Evolutionary conservation across 1,140 invertebrate species (phyloP).

Genomic region (Ericerus pela): DNA sequence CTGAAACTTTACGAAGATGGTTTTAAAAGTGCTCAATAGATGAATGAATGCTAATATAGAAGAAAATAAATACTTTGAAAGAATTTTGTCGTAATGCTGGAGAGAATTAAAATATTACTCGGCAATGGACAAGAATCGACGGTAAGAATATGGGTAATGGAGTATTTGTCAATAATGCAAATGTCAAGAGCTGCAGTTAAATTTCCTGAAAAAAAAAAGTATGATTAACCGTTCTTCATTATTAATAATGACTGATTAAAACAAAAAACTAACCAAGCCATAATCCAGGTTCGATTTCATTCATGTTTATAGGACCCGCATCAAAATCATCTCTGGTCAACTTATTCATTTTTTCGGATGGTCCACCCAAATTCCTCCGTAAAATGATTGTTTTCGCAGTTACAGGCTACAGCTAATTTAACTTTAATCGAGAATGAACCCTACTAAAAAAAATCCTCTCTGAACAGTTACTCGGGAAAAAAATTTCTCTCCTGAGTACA

Average conservation of each 20-base stretch:
- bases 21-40: neutral
- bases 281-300: conserved; percentile 51
- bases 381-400: too few relatives aligned
- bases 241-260: conserved; percentile 5
- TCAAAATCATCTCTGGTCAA: conserved; percentile 36
- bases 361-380: too few relatives aligned
- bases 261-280: conserved; percentile 40
- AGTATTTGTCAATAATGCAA: conserved; percentile 44
- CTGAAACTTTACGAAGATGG: conserved; percentile 51
- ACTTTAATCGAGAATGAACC: too few relatives aligned
- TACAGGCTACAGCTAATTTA: too few relatives aligned
- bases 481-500: too few relatives aligned
- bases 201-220: conserved; percentile 40
- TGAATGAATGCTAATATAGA: conserved; percentile 5
- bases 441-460: too few relatives aligned
- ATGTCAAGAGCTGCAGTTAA: conserved; percentile 59
- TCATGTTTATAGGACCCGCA: conserved; percentile 45
- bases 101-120: conserved; percentile 46
- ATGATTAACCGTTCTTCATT: neutral
- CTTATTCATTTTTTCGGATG: conserved; percentile 18
- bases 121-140: conserved; percentile 68
- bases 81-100: conserved; percentile 51
- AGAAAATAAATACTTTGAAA: conserved; percentile 41
- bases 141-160: conserved; percentile 61
- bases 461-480: too few relatives aligned